Conservation (phyloP, 2,113 vertebrate genomes). For the Trachemys scripta region DNA sequence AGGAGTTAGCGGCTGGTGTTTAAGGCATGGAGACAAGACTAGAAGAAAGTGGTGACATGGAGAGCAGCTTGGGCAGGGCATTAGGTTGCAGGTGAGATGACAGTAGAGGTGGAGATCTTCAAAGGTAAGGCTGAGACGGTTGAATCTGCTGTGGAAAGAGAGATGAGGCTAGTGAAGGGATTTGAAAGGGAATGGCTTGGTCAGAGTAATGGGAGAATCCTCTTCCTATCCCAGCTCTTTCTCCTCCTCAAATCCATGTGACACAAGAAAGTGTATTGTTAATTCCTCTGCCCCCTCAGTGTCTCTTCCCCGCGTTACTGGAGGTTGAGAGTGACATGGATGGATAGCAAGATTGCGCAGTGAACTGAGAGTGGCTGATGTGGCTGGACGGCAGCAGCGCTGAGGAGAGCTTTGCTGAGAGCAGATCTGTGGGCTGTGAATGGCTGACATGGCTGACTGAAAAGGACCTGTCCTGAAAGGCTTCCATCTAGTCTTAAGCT, state of each 20-base stretch:
- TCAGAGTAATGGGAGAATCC: background rate
- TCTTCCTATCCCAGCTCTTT: background rate
- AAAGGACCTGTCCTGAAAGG: constrained; percentile 35
- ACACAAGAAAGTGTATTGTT: background rate
- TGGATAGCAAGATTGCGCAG: background rate
- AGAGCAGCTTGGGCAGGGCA: background rate
- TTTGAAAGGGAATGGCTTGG: background rate
- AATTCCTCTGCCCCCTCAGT: background rate
- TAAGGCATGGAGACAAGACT: constrained; percentile 5
- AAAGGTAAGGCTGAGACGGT: background rate
- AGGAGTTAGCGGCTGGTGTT: constrained; percentile 29
- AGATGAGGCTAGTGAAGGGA: background rate
- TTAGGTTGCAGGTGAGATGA: background rate
- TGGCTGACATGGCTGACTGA: background rate
- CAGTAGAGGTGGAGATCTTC: background rate
- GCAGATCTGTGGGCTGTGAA: constrained; percentile 27
- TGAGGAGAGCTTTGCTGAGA: constrained; percentile 28
- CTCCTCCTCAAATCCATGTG: background rate
- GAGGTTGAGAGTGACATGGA: background rate
- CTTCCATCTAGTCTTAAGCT: background rate
- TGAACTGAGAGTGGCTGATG: background rate
- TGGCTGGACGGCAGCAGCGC: constrained; percentile 17
- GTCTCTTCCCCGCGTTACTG: background rate
- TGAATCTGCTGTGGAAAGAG: constrained; percentile 9
- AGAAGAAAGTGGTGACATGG: background rate